These are phyloP conservation scores for Hyphantria cunea DNA, from an alignment of 1,140 invertebrate species.

Conservation along the genomic window DNA sequence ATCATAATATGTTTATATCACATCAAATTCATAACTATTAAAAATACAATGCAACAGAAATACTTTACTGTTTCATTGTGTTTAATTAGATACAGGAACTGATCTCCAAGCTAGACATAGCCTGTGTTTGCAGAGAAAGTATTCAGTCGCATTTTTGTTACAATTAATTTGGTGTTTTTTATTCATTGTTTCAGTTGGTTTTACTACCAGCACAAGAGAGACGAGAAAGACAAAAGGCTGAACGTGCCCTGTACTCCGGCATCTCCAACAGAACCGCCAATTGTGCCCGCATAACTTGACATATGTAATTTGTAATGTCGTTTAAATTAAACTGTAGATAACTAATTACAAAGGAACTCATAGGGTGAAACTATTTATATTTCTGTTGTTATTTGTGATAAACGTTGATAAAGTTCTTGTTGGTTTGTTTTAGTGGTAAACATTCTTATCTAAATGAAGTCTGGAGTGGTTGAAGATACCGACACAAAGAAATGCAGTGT, in stretches of 20 bases:
- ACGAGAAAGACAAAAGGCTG: conserved; percentile 44
- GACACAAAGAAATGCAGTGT: too few species aligned
- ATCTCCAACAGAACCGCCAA: conserved; percentile 15
- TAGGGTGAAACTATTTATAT: neutral
- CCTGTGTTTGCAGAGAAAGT: too few species aligned
- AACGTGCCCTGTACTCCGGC: conserved; percentile 34
- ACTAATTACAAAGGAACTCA: neutral
- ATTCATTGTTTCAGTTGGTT: conserved; percentile 55
- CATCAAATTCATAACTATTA: too few species aligned
- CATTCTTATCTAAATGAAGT: neutral
- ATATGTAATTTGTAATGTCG: neutral
- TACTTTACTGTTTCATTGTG: too few species aligned
- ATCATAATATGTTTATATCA: too few species aligned
- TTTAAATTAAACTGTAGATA: conserved; percentile 1
- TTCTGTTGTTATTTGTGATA: conserved; percentile 1
- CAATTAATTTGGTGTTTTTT: too few species aligned
- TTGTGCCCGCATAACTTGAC: conserved; percentile 10
- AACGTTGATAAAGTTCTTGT: neutral
- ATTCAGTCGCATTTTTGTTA: too few species aligned
- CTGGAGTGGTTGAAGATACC: neutral
- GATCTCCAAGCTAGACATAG: too few species aligned
- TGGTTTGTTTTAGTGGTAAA: neutral
- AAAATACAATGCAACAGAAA: too few species aligned
- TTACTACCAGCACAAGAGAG: conserved; percentile 55
- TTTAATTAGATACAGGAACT: too few species aligned